Base-by-base conservation (phyloP, 2,113 vertebrate species). In the Speoplatyrhinus poulsoni region DNA sequence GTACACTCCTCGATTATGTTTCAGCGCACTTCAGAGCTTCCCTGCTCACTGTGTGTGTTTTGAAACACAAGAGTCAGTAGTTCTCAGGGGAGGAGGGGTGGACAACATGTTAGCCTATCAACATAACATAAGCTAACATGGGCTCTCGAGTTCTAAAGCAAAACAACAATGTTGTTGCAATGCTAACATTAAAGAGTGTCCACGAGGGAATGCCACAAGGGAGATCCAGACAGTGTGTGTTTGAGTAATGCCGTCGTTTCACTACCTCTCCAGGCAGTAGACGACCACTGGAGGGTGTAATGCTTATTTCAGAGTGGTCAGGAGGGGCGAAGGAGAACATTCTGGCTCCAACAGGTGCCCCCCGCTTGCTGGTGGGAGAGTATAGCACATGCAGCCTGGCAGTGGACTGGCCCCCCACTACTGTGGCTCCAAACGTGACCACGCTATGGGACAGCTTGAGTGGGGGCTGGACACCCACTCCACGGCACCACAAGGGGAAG, bases 391-490 rank as follows among this genome's bases (percentile, higher is more conserved):
- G 84, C 32, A 98, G 66, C 0, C 87, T 62, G 46, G 93, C 93
- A 1, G 90, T 88, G 4, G 94, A 93, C 3, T 71, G 73, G 46
- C 89, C 88, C 0, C 93, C 92, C 17, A 96, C 47, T 9, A 95
- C 91, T 0, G 97, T 99, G 72, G 94, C 93, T 0, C 93, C 79
- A 73, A 99, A 99, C 85, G 86, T 91, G 77, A 98, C 88, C 75
- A 94, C 88, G 74, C 90, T 93, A 87, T 95, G 92, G 65, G 96
- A 98, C 65, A 98, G 93, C 83, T 94, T 90, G 83, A 99, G 82
- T 4, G 95, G 94, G 3, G 96, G 95, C 67, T 88, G 91, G 64
- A 97, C 89, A 0, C 93, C 95, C 68, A 94, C 75, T 0, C 90
- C 97, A 75, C 78, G 93, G 87, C 97, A 98, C 2, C 88, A 87